phyloP scores from a whole-genome alignment of 2,797 vertebrate species.

The Halcyon leucocephala region DNA sequence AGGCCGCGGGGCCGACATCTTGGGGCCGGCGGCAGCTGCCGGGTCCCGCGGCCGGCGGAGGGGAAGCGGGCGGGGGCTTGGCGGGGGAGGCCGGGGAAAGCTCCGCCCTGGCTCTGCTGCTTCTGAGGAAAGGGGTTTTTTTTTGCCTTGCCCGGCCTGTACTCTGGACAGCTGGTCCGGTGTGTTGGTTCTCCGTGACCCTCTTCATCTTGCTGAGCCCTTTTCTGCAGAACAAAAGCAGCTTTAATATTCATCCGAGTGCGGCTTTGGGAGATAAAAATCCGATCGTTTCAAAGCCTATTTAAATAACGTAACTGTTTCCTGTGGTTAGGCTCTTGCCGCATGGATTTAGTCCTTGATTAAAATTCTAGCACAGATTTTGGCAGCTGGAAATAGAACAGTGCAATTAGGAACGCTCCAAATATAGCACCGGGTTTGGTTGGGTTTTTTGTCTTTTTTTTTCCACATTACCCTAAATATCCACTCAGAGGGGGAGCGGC shows the following conservation, averaged over 20 bases:
- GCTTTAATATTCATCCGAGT: neutral
- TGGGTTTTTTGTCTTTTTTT: neutral
- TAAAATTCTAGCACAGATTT: conserved; percentile 60
- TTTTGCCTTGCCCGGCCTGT: neutral
- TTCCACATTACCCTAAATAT: neutral
- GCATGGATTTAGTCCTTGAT: conserved; percentile 63
- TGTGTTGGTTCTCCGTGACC: neutral
- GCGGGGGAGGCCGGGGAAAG: too few relatives aligned
- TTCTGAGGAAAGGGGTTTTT: neutral
- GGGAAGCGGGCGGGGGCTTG: neutral
- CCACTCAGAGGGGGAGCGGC: neutral
- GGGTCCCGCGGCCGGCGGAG: neutral
- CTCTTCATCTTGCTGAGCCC: neutral
- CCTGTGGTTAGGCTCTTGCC: conserved; percentile 40
- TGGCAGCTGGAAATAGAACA: conserved; percentile 70
- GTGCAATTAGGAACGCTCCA: conserved; percentile 59
- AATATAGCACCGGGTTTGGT: conserved; percentile 40
- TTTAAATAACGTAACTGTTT: conserved; percentile 54
- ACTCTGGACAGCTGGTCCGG: too few relatives aligned
- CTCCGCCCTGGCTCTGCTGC: too few relatives aligned
- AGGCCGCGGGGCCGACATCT: neutral
- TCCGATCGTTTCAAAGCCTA: conserved; percentile 23
- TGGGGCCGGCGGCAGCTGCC: neutral
- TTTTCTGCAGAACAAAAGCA: conserved; percentile 5
- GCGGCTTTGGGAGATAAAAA: conserved; percentile 1